A percentile compares a stretch with the other conserved stretches of the same genome.
phyloP scores from a whole-genome alignment of 2,888 invertebrate genomes.

The Quadriops clusia region DNA sequence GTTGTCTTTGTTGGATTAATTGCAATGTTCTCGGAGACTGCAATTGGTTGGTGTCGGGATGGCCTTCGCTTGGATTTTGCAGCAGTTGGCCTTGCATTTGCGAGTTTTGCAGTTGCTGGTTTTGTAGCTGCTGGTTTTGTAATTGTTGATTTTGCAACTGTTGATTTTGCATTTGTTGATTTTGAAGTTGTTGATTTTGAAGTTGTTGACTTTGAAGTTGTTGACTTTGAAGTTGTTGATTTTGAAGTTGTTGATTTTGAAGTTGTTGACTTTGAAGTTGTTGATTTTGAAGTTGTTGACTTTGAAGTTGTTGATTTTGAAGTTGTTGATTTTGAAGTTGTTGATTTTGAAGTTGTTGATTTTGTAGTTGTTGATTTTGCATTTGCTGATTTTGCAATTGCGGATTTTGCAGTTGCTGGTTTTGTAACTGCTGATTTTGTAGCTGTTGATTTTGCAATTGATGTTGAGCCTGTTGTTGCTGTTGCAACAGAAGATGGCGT shows the following conservation, averaged over 20 bases:
- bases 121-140: no score
- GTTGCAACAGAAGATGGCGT: constrained; percentile 35
- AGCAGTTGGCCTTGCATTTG: constrained; percentile 15
- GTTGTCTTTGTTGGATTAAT: constrained; percentile 31
- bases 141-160: no score
- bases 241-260: no score
- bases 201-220: no score
- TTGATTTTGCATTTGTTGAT: constrained; percentile 25
- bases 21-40: constrained; percentile 30
- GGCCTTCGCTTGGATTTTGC: constrained; percentile 29
- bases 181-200: no score
- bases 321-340: no score
- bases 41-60: constrained; percentile 37
- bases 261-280: no score
- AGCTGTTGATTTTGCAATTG: constrained; percentile 20
- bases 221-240: no score
- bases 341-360: constrained; percentile 23
- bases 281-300: no score
- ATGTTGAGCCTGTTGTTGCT: constrained; percentile 16
- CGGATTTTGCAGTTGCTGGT: constrained; percentile 21
- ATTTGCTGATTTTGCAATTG: constrained; percentile 36
- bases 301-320: no score
- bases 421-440: no score
- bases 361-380: constrained; percentile 34
- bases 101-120: constrained; percentile 36